Conservation (phyloP, 2,888 invertebrate genomes). For the Acanthopleura granulata region DNA sequence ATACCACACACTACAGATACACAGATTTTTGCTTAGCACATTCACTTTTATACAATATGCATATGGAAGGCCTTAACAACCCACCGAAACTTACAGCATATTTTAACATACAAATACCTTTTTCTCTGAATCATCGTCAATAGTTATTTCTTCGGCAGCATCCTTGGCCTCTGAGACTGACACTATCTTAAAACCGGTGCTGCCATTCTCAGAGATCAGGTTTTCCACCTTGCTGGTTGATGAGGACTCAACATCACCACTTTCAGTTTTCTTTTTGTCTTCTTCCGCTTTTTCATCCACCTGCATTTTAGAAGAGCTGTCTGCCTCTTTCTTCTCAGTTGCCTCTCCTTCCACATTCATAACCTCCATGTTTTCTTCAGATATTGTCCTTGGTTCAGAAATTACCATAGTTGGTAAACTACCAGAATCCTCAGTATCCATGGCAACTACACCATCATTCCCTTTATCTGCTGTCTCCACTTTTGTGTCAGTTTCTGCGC, state of each 20-base stretch:
- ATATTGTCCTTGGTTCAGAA: conserved; percentile 6
- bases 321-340: conserved; percentile 21
- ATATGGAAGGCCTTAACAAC: no score
- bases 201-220: conserved; percentile 10
- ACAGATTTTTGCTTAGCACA: neutral
- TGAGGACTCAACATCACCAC: neutral
- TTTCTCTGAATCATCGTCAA: neutral
- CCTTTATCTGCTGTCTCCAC: neutral
- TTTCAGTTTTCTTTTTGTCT: conserved; percentile 12
- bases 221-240: neutral
- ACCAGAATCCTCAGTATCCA: neutral
- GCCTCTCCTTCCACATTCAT: conserved; percentile 1
- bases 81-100: no score
- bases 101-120: neutral
- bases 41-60: no score
- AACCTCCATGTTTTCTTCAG: neutral
- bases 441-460: neutral
- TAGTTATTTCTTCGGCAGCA: neutral
- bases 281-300: conserved; percentile 18
- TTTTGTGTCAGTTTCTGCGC: neutral
- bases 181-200: neutral
- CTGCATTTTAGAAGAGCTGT: neutral
- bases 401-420: neutral
- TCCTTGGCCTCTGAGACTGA: neutral
- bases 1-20: no score